Base-by-base conservation (phyloP, 37 sponge, comb jelly and placozoan species). In the Ianthella basta region DNA sequence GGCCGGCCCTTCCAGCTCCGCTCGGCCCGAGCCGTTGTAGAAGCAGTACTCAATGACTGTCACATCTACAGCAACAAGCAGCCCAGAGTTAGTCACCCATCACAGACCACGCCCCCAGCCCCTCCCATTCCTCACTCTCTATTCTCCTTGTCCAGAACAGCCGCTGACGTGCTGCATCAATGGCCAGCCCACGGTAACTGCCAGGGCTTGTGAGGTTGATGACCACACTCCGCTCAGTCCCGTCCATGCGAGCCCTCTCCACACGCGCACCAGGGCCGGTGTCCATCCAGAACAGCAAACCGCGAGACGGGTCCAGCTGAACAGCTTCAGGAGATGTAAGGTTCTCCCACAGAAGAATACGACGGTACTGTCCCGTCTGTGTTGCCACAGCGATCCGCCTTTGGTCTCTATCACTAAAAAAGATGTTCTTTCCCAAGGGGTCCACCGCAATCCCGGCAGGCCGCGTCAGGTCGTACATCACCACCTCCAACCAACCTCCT, bases 251-350 rank as follows among this genome's bases (percentile, higher is more conserved):
- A 0, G 78, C 41, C 37, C 25, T 32, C 54, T 75, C 78, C 1
- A 75, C 10, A 21, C 78, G 78, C 4, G 78, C 44, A 10, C 1
- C 54, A 4, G 33, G 19, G 18, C 70, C 70, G 10, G 38, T 41
- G 53, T 75, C 78, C 54, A 75, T 13, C 78, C 78, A 75, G 54
- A 75, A 75, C 78, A 75, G 21, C 16, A 21, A 41, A 24, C 78
- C 78, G 20, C n/a, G n/a, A 0, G 21, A 4, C 78, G 40, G n/a
- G 25, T 75, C 78, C 41, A 75, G 24, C 54, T 75, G 78, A 38
- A 75, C 24, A 0, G 78, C 32, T 41, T 21, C 41, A 3, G 78
- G 78, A 41, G 78, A 36, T 4, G 23, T 21, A 15, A 75, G 33
- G 78, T 75, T 36, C 25, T 24, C n/a, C 44, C 78, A 75, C 21